A percentile compares a stretch with the other conserved stretches of the same genome.
Conservation (phyloP, 1,140 invertebrate species). For the Hydropsyche tenuis region DNA sequence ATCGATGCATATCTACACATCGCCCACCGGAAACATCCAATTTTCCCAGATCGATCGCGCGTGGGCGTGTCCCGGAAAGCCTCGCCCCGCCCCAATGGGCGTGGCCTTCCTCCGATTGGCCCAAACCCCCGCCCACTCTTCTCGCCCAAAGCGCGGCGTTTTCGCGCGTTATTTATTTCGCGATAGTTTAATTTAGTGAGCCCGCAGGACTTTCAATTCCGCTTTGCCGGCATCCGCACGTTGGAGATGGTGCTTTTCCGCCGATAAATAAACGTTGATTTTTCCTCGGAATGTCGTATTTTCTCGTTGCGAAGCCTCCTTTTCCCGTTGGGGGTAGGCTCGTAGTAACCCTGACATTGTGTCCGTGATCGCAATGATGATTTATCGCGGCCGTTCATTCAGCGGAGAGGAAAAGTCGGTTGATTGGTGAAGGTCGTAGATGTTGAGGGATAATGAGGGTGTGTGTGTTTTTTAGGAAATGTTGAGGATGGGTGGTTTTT, state of each 20-base stretch:
- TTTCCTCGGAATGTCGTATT: neutral
- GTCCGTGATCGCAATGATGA: slow-evolving; percentile 17
- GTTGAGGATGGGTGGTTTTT: too few relatives aligned
- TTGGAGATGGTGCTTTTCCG: too few relatives aligned
- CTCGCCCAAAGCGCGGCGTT: neutral
- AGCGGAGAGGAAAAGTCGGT: too few relatives aligned
- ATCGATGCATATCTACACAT: too few relatives aligned
- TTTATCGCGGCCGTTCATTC: slow-evolving; percentile 3
- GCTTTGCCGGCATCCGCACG: neutral
- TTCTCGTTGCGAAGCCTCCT: neutral
- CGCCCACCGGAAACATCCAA: too few relatives aligned
- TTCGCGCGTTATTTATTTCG: slow-evolving; percentile 32
- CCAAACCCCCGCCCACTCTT: neutral
- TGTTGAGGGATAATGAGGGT: too few relatives aligned
- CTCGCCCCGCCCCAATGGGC: slow-evolving; percentile 8
- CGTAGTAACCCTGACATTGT: slow-evolving; percentile 25
- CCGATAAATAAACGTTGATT: neutral
- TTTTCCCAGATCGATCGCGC: slow-evolving; percentile 21
- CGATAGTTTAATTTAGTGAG: slow-evolving; percentile 37
- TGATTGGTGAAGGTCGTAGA: too few relatives aligned
- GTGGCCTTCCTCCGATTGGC: slow-evolving; percentile 7
- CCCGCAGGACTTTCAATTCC: slow-evolving; percentile 37
- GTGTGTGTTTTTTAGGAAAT: too few relatives aligned
- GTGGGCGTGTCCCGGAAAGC: slow-evolving; percentile 12
- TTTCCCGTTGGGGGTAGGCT: neutral